Percentiles rank a stretch among this genome's conserved stretches.
Evolutionary conservation across 2,113 vertebrate species (phyloP).

Genomic region (Dipodomys stephensi): DNA sequence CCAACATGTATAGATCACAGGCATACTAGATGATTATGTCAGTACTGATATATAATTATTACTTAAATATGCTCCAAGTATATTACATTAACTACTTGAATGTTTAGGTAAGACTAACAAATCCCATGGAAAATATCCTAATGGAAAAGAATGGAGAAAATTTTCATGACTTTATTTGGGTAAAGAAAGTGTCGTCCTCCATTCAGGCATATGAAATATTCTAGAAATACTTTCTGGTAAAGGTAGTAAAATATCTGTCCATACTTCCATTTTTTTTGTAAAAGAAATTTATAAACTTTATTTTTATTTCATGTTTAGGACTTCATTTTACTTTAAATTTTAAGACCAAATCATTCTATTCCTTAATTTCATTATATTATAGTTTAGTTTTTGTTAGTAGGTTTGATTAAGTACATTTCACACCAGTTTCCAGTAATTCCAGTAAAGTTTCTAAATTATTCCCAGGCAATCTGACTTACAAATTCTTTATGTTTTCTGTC

Average conservation of each 20-base stretch:
- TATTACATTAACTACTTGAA: neutral
- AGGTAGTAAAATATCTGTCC: neutral
- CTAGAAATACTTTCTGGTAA: neutral
- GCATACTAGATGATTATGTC: neutral
- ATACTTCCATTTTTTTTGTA: neutral
- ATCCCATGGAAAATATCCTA: neutral
- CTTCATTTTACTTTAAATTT: slow-evolving; percentile 12
- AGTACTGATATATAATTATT: no score
- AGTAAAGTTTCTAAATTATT: no score
- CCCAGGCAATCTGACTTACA: neutral
- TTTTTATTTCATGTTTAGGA: neutral
- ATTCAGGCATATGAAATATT: neutral
- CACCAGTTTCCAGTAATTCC: no score
- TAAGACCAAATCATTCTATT: no score
- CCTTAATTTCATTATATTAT: neutral
- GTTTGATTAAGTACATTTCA: neutral
- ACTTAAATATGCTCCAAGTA: neutral
- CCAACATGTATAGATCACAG: neutral
- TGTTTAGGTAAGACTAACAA: neutral
- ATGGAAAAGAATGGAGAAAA: neutral
- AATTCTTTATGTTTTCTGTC: no score
- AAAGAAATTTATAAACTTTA: neutral
- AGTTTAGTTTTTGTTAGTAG: neutral
- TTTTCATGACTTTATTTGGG: neutral
- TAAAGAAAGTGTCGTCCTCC: neutral